These are phyloP conservation scores for Acronicta alni DNA, from an alignment of 2,888 invertebrate species.

Conservation along the genomic window DNA sequence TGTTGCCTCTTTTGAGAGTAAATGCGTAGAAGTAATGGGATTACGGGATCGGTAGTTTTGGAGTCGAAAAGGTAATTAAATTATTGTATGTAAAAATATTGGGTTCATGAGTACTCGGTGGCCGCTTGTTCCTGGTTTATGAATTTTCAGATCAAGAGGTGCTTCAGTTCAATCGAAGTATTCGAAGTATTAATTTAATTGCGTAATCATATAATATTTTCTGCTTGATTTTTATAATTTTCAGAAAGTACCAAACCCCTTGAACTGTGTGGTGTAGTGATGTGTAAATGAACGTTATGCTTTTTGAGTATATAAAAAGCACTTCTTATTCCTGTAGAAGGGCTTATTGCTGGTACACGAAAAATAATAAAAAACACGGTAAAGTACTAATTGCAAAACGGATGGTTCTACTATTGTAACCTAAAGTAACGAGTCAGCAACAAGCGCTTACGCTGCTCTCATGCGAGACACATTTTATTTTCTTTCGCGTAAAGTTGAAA, in stretches of 20 bases:
- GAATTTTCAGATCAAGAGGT: conserved; percentile 47
- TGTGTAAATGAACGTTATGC: conserved; percentile 9
- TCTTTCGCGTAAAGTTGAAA: conserved; percentile 41
- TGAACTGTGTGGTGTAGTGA: conserved; percentile 23
- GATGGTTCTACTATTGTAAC: conserved; percentile 39
- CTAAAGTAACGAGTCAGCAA: conserved; percentile 40
- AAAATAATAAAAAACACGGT: conserved; percentile 27
- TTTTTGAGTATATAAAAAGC: conserved; percentile 15
- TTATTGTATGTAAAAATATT: conserved; percentile 70
- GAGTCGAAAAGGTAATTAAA: conserved; percentile 75
- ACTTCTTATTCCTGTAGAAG: conserved; percentile 20
- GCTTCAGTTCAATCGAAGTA: conserved; percentile 46
- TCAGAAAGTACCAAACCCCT: conserved; percentile 18
- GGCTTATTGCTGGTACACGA: conserved; percentile 10
- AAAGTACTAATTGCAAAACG: conserved; percentile 53
- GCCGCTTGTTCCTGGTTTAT: conserved; percentile 44
- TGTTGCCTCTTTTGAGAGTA: conserved; percentile 86
- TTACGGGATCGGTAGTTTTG: conserved; percentile 80
- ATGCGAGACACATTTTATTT: conserved; percentile 20
- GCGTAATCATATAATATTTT: conserved; percentile 26
- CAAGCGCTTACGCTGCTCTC: conserved; percentile 20
- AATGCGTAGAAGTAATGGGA: conserved; percentile 85
- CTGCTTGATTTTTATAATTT: conserved; percentile 13
- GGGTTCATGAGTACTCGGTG: conserved; percentile 54
- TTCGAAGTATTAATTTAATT: conserved; percentile 32